These are phyloP conservation scores for Otus sunia DNA, from an alignment of 2,113 vertebrate species.

Conservation along the genomic window DNA sequence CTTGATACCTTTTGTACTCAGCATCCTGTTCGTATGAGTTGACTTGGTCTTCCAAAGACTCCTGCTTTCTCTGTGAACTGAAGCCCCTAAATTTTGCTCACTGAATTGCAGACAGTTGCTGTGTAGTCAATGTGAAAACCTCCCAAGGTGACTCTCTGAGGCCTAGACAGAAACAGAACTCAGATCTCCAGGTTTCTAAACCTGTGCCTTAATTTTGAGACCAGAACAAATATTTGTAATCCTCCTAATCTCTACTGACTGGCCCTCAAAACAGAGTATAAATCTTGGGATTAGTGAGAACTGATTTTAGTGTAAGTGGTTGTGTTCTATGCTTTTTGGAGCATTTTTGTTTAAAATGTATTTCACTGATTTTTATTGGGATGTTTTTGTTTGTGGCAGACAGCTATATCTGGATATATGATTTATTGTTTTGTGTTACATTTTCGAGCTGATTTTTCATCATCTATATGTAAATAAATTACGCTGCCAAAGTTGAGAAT, in stretches of 20 bases:
- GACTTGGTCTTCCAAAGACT: background rate
- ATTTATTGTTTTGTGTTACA: background rate
- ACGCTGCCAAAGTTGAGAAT: background rate
- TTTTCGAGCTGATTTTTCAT: conserved; percentile 26
- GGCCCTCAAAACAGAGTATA: background rate
- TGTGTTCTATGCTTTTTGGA: background rate
- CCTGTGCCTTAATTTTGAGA: background rate
- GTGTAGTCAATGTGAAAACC: background rate
- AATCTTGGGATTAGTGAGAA: background rate
- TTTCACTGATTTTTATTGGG: background rate
- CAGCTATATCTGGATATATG: background rate
- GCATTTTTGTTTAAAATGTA: background rate
- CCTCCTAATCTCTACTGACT: background rate
- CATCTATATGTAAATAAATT: conserved; percentile 2
- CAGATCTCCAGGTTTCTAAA: background rate
- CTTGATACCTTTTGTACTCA: background rate
- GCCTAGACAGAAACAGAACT: background rate
- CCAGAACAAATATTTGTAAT: background rate
- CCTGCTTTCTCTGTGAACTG: background rate
- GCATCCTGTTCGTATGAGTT: background rate
- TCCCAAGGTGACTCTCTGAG: background rate
- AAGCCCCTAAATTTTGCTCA: background rate
- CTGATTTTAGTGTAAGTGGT: background rate
- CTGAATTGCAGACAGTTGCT: background rate
- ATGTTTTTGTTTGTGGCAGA: background rate